Evolutionary conservation across 1,140 invertebrate species (phyloP).

Genomic region (Macrocentrus cingulum): DNA sequence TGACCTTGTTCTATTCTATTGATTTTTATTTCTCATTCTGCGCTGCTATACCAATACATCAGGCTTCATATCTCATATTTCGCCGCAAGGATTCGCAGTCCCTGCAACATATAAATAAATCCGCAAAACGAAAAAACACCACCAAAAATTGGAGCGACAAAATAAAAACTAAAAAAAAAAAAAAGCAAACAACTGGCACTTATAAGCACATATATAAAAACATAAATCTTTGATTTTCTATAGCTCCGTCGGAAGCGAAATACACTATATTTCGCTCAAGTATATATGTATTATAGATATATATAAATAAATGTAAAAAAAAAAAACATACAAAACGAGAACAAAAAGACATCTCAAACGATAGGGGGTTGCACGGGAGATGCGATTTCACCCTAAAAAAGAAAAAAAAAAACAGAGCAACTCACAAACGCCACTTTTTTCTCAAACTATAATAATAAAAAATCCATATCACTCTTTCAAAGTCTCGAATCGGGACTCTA

Average conservation of each 20-base stretch:
- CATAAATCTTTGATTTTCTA: no score
- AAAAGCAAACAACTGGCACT: no score
- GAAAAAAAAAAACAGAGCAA: slow-evolving; percentile 24
- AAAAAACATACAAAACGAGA: slow-evolving; percentile 11
- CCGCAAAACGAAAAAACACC: no score
- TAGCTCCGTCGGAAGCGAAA: slow-evolving; percentile 25
- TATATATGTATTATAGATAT: slow-evolving; percentile 20
- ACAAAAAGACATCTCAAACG: slow-evolving; percentile 23
- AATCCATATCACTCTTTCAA: not conserved
- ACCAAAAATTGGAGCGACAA: no score
- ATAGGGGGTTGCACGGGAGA: slow-evolving; percentile 21
- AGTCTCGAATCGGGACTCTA: slow-evolving; percentile 11
- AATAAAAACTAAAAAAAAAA: no score
- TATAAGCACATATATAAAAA: no score
- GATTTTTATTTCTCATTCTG: slow-evolving; percentile 48
- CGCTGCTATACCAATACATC: no score
- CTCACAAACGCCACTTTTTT: not conserved
- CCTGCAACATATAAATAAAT: no score
- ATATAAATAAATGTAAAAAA: slow-evolving; percentile 4
- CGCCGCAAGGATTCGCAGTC: no score
- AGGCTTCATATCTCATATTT: no score
- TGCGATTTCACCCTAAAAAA: not conserved
- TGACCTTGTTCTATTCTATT: slow-evolving; percentile 41
- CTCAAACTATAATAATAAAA: not conserved
- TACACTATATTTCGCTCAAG: slow-evolving; percentile 25